Conservation (phyloP, 2,113 vertebrate species). For the Tapirus terrestris region DNA sequence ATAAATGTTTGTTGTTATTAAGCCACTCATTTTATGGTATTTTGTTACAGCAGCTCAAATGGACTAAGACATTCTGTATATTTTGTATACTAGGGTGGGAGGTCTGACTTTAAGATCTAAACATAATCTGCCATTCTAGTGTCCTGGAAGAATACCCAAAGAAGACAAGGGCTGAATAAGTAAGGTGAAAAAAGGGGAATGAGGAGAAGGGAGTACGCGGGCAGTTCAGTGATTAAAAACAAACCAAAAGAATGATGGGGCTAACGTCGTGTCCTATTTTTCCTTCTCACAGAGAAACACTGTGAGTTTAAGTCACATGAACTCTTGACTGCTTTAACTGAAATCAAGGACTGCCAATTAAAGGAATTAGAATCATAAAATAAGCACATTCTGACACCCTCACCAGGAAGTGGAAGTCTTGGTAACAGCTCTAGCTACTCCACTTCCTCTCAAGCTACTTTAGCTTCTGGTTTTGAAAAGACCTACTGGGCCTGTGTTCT, state of each 20-base stretch:
- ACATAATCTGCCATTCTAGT: neutral
- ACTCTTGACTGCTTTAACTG: neutral
- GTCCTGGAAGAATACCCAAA: neutral
- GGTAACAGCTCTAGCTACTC: neutral
- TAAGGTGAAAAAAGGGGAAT: neutral
- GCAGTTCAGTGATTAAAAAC: neutral
- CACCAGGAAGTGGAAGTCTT: neutral
- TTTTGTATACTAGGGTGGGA: neutral
- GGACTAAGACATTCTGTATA: neutral
- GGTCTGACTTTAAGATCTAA: neutral
- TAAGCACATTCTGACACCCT: neutral
- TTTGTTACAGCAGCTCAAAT: neutral
- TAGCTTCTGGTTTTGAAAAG: neutral
- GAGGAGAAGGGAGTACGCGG: neutral
- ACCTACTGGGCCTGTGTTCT: neutral
- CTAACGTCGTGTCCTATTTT: neutral
- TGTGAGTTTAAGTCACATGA: neutral
- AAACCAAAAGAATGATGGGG: neutral
- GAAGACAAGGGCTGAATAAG: neutral
- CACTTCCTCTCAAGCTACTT: neutral
- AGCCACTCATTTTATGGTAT: neutral
- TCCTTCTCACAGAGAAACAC: constrained; percentile 13
- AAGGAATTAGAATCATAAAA: constrained; percentile 11
- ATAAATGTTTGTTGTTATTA: neutral
- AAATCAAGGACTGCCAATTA: neutral